Percentiles rank a stretch among this genome's conserved stretches.
Evolutionary conservation across 2,113 vertebrate species (phyloP).

Genomic region (Myiagra hebetior): DNA sequence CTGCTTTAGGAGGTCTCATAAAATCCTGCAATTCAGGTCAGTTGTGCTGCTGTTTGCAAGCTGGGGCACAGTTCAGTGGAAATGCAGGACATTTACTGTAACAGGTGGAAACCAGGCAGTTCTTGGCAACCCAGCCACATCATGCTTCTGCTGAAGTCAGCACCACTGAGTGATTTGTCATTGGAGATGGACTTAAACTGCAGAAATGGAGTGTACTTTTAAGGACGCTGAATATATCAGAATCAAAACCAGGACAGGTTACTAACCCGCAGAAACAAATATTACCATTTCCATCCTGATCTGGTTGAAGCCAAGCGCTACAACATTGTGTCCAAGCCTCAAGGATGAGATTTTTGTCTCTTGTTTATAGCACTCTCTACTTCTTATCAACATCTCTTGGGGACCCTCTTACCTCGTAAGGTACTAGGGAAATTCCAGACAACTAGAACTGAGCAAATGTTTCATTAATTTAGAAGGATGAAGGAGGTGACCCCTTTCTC

Average conservation of each 20-base stretch:
- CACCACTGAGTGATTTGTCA: not conserved
- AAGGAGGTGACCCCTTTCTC: not conserved
- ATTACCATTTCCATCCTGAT: not conserved
- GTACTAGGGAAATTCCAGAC: not conserved
- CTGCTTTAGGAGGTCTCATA: not conserved
- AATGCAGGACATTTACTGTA: not conserved
- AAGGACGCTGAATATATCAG: not conserved
- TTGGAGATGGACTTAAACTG: not conserved
- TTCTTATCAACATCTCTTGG: not conserved
- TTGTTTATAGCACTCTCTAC: not conserved
- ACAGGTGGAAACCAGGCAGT: not conserved
- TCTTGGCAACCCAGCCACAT: not conserved
- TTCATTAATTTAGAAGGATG: not conserved
- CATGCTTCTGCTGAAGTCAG: not conserved
- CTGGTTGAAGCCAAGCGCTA: not conserved
- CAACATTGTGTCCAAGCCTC: not conserved
- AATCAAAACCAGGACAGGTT: not conserved
- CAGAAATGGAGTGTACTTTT: not conserved
- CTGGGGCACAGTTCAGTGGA: not conserved
- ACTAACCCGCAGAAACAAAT: not conserved
- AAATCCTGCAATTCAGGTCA: not conserved
- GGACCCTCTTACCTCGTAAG: not conserved
- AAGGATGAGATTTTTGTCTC: not conserved
- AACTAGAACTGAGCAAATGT: not conserved
- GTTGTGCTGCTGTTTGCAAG: not conserved